Percentiles rank a stretch among this genome's conserved stretches.
These are phyloP conservation scores for Tautogolabrus adspersus DNA, from an alignment of 2,113 vertebrate species.

Conservation along the genomic window DNA sequence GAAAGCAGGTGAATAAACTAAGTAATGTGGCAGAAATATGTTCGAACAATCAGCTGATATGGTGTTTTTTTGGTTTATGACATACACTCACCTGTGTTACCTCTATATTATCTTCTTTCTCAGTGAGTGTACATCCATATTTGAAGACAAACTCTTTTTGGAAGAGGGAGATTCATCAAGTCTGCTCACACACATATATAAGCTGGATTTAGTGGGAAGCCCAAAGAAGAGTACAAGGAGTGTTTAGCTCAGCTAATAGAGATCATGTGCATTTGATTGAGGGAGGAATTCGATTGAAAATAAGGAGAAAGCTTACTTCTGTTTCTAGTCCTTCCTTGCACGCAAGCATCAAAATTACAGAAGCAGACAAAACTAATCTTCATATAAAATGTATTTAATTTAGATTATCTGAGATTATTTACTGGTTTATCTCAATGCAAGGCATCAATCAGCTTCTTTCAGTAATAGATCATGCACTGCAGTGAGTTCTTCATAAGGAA, in stretches of 20 bases:
- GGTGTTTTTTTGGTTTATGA: neutral
- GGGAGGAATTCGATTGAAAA: constrained; percentile 48
- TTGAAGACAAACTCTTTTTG: neutral
- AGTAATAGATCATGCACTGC: neutral
- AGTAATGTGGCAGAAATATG: too few species aligned
- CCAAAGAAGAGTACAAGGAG: constrained; percentile 46
- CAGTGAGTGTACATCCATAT: neutral
- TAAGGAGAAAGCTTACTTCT: neutral
- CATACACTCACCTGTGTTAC: neutral
- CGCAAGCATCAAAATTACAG: constrained; percentile 4
- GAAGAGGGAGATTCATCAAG: constrained; percentile 5
- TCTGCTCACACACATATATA: constrained; percentile 19
- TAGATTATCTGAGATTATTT: neutral
- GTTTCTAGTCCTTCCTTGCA: constrained; percentile 26
- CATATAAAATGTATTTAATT: neutral
- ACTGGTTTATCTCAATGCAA: neutral
- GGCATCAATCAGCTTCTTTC: neutral
- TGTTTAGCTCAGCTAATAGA: constrained; percentile 56
- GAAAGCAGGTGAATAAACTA: too few species aligned
- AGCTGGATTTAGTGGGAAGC: constrained; percentile 23
- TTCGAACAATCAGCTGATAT: neutral
- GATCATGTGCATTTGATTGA: constrained; percentile 76
- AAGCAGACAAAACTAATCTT: neutral
- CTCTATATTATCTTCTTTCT: neutral
- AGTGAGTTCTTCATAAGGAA: neutral